phyloP scores from a whole-genome alignment of 2,888 invertebrate genomes.

The Euproctis similis region DNA sequence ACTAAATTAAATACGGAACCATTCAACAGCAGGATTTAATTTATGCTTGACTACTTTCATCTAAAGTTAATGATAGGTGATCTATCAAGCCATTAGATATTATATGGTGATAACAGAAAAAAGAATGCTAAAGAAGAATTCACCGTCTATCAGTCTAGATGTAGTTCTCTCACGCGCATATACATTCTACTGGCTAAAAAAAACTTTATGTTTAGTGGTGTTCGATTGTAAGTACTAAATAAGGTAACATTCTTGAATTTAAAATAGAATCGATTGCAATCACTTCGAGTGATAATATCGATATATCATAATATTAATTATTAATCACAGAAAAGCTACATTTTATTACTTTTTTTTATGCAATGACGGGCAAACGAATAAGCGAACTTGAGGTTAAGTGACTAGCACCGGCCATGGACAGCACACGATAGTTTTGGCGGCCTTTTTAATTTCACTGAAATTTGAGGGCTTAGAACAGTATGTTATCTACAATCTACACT shows the following conservation, averaged over 20 bases:
- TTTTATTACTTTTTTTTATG: no score
- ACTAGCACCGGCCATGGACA: no score
- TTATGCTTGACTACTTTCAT: slow-evolving; percentile 7
- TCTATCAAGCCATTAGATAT: slow-evolving; percentile 28
- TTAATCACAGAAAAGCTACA: no score
- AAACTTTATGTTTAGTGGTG: slow-evolving; percentile 20
- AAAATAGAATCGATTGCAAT: slow-evolving; percentile 10
- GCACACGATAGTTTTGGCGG: no score
- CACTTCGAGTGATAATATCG: slow-evolving; percentile 3
- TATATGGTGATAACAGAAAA: slow-evolving; percentile 19
- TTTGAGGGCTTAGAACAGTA: no score
- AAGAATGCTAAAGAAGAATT: slow-evolving; percentile 24
- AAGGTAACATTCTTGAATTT: slow-evolving; percentile 17
- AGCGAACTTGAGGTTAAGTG: no score
- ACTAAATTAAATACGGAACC: slow-evolving; percentile 1
- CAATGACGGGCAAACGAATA: no score
- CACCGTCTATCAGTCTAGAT: slow-evolving; percentile 18
- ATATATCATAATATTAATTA: no score
- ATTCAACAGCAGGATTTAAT: background rate
- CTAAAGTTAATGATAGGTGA: slow-evolving; percentile 10
- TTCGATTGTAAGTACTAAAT: slow-evolving; percentile 17
- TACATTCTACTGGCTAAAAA: slow-evolving; percentile 18
- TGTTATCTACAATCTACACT: no score
- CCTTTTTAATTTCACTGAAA: no score
- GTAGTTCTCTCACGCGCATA: slow-evolving; percentile 15